A percentile compares a stretch with the other conserved stretches of the same genome.
Conservation (phyloP, 2,113 vertebrate genomes). For the Rhizomys pruinosus region DNA sequence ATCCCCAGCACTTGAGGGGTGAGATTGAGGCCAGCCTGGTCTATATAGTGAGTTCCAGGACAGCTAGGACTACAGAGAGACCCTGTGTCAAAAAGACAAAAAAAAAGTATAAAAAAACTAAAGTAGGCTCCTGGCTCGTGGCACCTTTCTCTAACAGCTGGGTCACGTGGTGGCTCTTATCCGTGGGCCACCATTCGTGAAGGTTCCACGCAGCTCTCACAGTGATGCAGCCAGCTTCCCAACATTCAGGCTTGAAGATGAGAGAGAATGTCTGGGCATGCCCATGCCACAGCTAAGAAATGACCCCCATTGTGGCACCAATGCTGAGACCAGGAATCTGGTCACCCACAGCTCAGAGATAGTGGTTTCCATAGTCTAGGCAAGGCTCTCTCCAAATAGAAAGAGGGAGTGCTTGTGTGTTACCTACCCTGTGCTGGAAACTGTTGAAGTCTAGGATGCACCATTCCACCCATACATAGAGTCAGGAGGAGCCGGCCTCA, state of each 20-base stretch:
- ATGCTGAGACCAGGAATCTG: background rate
- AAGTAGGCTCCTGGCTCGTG: too few species aligned
- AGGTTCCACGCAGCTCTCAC: background rate
- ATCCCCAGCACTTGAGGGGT: too few species aligned
- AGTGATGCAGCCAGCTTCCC: background rate
- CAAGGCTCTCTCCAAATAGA: background rate
- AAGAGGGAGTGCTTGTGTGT: fast-evolving
- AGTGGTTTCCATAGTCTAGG: background rate
- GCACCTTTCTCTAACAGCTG: too few species aligned
- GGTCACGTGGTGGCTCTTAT: too few species aligned
- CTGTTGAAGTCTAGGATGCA: background rate
- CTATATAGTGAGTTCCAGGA: too few species aligned
- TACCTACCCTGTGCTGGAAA: background rate
- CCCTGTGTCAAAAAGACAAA: too few species aligned
- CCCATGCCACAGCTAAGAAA: background rate
- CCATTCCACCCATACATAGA: background rate
- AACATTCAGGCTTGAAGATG: background rate
- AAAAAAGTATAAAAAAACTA: too few species aligned
- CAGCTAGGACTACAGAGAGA: too few species aligned
- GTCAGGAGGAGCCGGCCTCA: background rate
- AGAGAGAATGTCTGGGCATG: too few species aligned
- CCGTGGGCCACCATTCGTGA: too few species aligned
- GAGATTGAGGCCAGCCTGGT: too few species aligned
- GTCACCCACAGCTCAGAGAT: background rate
- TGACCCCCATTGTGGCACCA: background rate